Evolutionary conservation across 2,113 vertebrate species (phyloP).

Genomic region (Cranoglanis bouderius): DNA sequence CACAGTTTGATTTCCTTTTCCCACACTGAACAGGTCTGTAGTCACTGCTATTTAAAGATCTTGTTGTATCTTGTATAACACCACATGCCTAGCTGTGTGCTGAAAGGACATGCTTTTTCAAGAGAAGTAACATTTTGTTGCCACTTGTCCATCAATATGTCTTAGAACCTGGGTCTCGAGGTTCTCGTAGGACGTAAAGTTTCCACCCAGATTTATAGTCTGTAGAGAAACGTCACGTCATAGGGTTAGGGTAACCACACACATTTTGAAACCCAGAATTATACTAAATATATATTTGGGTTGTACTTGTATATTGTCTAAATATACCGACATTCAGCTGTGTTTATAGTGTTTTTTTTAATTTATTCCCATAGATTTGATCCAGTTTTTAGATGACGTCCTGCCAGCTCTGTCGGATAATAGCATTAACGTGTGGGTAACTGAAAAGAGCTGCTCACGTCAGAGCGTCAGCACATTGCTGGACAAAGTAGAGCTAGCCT

Average conservation of each 20-base stretch:
- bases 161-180: not conserved
- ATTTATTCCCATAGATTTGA: conserved; percentile 73
- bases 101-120: conserved; percentile 8
- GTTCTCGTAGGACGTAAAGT: not conserved
- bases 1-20: not conserved
- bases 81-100: not conserved
- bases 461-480: conserved; percentile 69
- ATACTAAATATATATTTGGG: not conserved
- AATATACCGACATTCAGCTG: not conserved
- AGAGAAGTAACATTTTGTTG: not conserved
- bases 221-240: not conserved
- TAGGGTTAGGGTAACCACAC: not conserved
- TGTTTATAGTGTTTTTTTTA: not conserved
- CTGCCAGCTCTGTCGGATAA: conserved; percentile 71
- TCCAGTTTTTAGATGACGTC: conserved; percentile 74
- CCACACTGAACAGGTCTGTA: conserved; percentile 1
- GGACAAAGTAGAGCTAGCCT: conserved; percentile 75
- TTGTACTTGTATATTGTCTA: not conserved
- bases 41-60: not conserved
- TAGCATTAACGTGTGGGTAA: conserved; percentile 77
- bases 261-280: not conserved
- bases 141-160: not conserved
- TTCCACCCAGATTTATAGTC: not conserved
- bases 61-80: conserved; percentile 26
- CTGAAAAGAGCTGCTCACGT: conserved; percentile 66